Conservation (phyloP, 2,888 invertebrate genomes). For the Colletes collaris region DNA sequence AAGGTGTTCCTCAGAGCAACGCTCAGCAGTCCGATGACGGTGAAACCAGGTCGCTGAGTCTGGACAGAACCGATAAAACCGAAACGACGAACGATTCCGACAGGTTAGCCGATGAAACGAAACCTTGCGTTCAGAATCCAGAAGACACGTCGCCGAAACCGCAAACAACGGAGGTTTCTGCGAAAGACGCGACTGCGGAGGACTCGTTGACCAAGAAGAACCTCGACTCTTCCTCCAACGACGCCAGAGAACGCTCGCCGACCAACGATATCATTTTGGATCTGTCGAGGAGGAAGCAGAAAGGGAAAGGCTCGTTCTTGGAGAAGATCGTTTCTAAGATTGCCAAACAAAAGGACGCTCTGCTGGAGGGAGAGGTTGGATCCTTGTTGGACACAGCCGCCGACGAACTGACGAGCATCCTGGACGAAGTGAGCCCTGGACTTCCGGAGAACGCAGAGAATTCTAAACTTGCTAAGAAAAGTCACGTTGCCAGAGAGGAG, state of each 20-base stretch:
- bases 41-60: background rate
- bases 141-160: background rate
- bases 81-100: conserved; percentile 8
- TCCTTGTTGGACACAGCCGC: conserved; percentile 74
- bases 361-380: conserved; percentile 75
- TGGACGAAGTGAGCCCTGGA: conserved; percentile 68
- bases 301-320: conserved; percentile 80
- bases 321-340: conserved; percentile 82
- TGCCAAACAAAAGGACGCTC: conserved; percentile 79
- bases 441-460: conserved; percentile 49
- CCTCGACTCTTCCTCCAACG: conserved; percentile 1
- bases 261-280: conserved; percentile 80
- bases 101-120: background rate
- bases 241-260: conserved; percentile 33
- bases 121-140: background rate
- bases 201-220: background rate
- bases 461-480: background rate
- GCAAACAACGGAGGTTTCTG: background rate
- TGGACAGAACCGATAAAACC: conserved; percentile 27
- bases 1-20: conserved; percentile 59
- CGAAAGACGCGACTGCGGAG: background rate
- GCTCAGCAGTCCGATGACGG: conserved; percentile 50
- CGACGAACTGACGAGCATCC: conserved; percentile 73
- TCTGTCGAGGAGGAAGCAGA: conserved; percentile 78
- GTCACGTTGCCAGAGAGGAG: background rate